Percentiles rank a stretch among this genome's conserved stretches.
Conservation (phyloP, 2,113 vertebrate genomes). For the Cyphomyrus discorhynchus region DNA sequence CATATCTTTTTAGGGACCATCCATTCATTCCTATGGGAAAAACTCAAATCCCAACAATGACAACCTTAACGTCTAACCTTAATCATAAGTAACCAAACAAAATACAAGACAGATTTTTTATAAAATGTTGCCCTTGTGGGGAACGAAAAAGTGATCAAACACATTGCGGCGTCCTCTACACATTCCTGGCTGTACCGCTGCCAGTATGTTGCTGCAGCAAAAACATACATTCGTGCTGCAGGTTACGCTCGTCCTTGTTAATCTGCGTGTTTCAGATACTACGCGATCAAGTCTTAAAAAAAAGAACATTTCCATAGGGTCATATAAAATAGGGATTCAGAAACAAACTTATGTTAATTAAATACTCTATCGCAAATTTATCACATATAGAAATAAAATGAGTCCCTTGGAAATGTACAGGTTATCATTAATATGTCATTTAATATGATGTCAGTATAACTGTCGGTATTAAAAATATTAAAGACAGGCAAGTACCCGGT, state of each 20-base stretch:
- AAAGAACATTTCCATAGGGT: not conserved
- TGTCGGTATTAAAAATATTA: not conserved
- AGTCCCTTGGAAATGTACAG: not conserved
- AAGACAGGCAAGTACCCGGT: not conserved
- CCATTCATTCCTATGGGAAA: not conserved
- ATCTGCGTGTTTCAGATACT: not conserved
- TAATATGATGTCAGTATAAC: not conserved
- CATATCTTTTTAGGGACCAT: not conserved
- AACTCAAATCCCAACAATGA: not conserved
- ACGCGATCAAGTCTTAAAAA: not conserved
- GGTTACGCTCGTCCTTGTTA: not conserved
- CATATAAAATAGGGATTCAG: not conserved
- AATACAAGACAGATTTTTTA: not conserved
- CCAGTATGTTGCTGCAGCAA: not conserved
- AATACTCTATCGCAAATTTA: not conserved
- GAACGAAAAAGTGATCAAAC: not conserved
- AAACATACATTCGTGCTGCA: not conserved
- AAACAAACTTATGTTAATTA: not conserved
- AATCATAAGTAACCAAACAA: not conserved
- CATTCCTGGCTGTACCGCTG: not conserved
- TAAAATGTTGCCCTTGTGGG: not conserved
- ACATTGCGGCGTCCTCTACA: not conserved
- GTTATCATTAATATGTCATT: not conserved
- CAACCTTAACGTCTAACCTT: not conserved
- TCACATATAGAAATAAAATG: not conserved